Conservation (phyloP, 2,113 vertebrate species). For the Psittacara wagleri region DNA sequence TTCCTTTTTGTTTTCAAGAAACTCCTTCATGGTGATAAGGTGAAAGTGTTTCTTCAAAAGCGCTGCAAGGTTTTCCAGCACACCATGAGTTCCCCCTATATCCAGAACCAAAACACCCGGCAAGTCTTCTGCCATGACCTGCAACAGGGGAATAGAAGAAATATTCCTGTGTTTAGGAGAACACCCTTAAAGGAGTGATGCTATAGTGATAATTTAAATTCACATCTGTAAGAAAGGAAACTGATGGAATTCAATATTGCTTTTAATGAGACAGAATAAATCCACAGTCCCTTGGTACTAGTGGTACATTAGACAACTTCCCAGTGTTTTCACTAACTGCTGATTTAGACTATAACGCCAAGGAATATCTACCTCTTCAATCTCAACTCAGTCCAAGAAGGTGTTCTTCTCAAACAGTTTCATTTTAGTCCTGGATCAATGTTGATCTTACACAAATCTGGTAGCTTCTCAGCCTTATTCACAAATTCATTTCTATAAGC, state of each 20-base stretch:
- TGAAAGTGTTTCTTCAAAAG: constrained; percentile 77
- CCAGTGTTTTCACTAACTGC: neutral
- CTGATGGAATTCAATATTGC: neutral
- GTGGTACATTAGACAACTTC: neutral
- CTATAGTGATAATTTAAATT: neutral
- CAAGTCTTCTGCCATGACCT: constrained; percentile 63
- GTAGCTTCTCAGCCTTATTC: neutral
- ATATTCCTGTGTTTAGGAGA: neutral
- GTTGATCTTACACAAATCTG: neutral
- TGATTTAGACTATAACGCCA: neutral
- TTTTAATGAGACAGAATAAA: neutral
- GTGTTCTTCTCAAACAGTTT: neutral
- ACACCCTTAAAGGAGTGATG: neutral
- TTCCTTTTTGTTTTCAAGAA: constrained; percentile 66
- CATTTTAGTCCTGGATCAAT: neutral
- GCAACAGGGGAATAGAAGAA: neutral
- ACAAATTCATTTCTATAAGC: neutral
- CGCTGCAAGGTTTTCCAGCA: constrained; percentile 47
- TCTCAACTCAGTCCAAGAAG: neutral
- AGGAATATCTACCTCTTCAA: neutral
- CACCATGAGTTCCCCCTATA: constrained; percentile 50
- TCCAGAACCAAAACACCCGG: constrained; percentile 61
- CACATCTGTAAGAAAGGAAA: neutral
- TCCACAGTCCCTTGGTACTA: neutral
- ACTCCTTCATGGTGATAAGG: constrained; percentile 71